phyloP scores from a whole-genome alignment of 2,888 invertebrate species.

The Drosophila peninsularis region DNA sequence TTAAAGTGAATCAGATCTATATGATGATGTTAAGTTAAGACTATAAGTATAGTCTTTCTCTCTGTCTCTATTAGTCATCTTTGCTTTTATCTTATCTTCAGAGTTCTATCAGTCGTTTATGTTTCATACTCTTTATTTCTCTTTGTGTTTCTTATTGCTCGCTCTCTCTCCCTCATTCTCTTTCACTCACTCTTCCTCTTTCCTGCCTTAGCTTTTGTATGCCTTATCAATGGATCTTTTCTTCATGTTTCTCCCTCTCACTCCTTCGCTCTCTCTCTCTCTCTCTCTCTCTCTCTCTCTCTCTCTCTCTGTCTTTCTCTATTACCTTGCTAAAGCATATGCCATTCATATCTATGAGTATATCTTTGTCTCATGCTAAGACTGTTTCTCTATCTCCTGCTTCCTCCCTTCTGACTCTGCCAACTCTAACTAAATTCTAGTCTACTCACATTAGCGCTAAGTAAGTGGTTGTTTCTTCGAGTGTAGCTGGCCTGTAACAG shows the following conservation, averaged over 20 bases:
- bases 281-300: too few species aligned
- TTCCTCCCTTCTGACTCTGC: background rate
- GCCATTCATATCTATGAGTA: background rate
- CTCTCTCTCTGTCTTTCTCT: background rate
- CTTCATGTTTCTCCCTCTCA: too few species aligned
- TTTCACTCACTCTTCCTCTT: background rate
- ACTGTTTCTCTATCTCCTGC: background rate
- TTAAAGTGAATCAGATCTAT: background rate
- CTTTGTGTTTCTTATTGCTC: too few species aligned
- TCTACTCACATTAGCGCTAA: background rate
- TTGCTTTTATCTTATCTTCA: background rate
- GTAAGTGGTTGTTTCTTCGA: background rate
- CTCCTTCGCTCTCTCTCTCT: background rate
- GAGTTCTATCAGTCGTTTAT: too few species aligned
- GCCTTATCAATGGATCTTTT: too few species aligned
- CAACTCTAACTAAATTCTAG: background rate
- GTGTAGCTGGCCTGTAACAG: constrained; percentile 1
- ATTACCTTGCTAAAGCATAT: too few species aligned
- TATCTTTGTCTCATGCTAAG: background rate
- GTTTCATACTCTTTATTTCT: too few species aligned
- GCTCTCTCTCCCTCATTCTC: too few species aligned
- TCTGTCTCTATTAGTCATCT: background rate
- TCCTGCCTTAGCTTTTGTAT: background rate
- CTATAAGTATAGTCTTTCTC: too few species aligned
- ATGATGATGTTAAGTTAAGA: too few species aligned